Base-by-base conservation (phyloP, 2,113 vertebrate species). In the Petromus typicus region DNA sequence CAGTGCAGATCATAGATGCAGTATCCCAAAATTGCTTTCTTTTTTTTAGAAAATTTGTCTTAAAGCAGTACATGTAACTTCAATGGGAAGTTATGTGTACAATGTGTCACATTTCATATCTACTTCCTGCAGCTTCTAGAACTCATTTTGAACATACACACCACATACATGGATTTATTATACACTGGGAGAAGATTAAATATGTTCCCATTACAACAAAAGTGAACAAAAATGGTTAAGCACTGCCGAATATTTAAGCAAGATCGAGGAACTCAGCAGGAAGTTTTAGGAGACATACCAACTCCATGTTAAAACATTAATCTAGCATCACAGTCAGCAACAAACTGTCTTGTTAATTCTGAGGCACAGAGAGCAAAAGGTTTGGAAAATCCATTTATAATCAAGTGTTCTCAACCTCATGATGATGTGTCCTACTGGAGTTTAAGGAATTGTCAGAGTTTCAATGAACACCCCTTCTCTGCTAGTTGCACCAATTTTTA, bases 271-370 rank as follows among this genome's bases (percentile, higher is more conserved):
- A 14, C 4, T 45, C 69, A 73, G 27, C 40, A 64, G 51, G 16
- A 83, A 92, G 56, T 83, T 92, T 37, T 82, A 69, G 13, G n/a
- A 64, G 30, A 69, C 78, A 80, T 94, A 76, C 85, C n/a, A 94
- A 40, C 1, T 40, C 69, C 8, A 64, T 5, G 40, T 84, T 88
- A 84, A 86, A 86, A 85, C 88, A 63, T 14, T 4, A 82, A 30
- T 32, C 11, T 76, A 93, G 20, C 54, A 85, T 81, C 34, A 96
- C 4, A 66, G 17, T 71, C 61, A 86, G 51, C 43, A 34, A 83
- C 10, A 91, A 45, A 69, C 5, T 54, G 45, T 66, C 16, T n/a
- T 66, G 17, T 56, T 66, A 17, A n/a, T 73, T 95, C 17, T 91
- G 43, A 81, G 22, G 59, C 51, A 7, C 82, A 89, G 54, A 95